Conservation (phyloP, 2,888 invertebrate genomes). For the Amphimallon solstitiale region DNA sequence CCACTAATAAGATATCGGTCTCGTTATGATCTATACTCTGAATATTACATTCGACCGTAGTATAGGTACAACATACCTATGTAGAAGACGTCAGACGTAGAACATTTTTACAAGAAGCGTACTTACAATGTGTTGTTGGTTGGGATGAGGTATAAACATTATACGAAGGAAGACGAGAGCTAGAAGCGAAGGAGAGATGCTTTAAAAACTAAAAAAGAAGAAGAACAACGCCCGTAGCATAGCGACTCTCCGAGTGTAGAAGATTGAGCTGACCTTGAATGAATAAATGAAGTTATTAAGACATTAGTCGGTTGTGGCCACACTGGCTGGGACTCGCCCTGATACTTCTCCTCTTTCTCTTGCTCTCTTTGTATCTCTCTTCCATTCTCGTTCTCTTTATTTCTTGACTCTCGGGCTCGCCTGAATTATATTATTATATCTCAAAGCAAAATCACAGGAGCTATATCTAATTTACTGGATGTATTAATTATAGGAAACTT, state of each 20-base stretch:
- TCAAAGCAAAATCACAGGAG: conserved; percentile 61
- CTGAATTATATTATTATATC: conserved; percentile 61
- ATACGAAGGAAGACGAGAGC: conserved; percentile 5
- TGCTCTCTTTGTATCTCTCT: no score
- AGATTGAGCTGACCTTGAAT: conserved; percentile 60
- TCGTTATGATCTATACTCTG: no score
- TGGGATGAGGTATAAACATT: no score
- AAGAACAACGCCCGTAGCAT: conserved; percentile 47
- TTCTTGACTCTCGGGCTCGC: conserved; percentile 50
- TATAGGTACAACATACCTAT: no score
- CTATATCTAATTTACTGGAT: conserved; percentile 61
- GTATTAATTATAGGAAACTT: conserved; percentile 60
- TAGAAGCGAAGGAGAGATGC: conserved; percentile 34
- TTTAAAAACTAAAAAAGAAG: conserved; percentile 44
- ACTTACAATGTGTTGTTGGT: no score
- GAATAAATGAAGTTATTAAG: conserved; percentile 64
- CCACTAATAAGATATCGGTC: conserved; percentile 27
- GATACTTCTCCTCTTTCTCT: conserved; percentile 18
- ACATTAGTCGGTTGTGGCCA: conserved; percentile 62
- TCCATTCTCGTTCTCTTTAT: no score
- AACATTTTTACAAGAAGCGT: no score
- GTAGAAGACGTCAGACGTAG: no score
- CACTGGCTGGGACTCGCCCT: conserved; percentile 49
- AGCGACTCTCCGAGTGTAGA: conserved; percentile 43
- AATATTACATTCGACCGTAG: no score